Evolutionary conservation across 2,113 vertebrate genomes (phyloP).

Genomic region (Phyllopteryx taeniolatus): DNA sequence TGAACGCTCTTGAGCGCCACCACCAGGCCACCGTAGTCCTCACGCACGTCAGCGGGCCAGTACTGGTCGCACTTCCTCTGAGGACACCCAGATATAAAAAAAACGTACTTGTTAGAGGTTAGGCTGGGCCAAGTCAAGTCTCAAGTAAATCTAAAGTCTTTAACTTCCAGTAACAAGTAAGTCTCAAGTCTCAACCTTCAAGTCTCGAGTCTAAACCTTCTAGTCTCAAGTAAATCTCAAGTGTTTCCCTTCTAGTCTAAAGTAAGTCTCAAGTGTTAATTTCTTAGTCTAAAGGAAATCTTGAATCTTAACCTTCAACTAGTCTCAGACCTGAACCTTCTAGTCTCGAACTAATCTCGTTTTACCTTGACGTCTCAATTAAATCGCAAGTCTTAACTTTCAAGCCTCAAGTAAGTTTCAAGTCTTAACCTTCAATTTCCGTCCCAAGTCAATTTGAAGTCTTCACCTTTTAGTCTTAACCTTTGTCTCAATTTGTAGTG

Average conservation of each 20-base stretch:
- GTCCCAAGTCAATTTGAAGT: too few species aligned
- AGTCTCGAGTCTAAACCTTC: too few species aligned
- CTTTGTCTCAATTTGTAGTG: too few species aligned
- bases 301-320: too few species aligned
- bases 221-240: too few species aligned
- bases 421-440: not conserved
- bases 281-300: too few species aligned
- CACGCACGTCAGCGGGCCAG: conserved; percentile 87
- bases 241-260: too few species aligned
- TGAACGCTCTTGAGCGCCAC: conserved; percentile 83
- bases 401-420: not conserved
- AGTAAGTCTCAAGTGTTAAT: too few species aligned
- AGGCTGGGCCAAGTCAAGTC: not conserved
- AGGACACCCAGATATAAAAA: conserved; percentile 15
- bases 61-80: conserved; percentile 98
- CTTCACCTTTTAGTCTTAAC: too few species aligned
- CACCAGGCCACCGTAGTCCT: conserved; percentile 88
- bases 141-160: not conserved
- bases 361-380: not conserved
- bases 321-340: too few species aligned
- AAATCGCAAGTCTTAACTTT: not conserved
- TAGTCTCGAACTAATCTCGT: too few species aligned
- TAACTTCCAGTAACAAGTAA: not conserved
- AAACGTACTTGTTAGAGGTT: not conserved
- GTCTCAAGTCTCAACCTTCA: too few species aligned